phyloP scores from a whole-genome alignment of 2,113 vertebrate species.

The Oenanthe oenanthe region DNA sequence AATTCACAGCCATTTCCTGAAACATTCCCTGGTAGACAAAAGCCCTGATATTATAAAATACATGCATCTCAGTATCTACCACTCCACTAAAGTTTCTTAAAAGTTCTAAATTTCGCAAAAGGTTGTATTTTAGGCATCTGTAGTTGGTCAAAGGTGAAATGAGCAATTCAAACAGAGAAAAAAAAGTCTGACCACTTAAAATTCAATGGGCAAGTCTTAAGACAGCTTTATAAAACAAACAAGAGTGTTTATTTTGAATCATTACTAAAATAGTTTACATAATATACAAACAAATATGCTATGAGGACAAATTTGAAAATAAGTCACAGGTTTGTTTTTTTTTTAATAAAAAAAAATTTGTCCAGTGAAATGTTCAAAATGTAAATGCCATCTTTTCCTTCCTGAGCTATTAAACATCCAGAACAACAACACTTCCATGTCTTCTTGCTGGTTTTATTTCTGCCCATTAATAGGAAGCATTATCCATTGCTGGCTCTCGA shows the following conservation, averaged over 20 bases:
- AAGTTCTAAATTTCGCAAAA: neutral
- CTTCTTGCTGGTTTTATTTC: neutral
- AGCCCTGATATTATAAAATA: neutral
- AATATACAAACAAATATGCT: conserved; percentile 55
- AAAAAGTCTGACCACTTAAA: neutral
- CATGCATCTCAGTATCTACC: neutral
- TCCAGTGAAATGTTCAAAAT: conserved; percentile 67
- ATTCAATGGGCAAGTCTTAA: neutral
- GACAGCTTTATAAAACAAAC: conserved; percentile 56
- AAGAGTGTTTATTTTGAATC: conserved; percentile 72
- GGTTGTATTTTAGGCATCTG: neutral
- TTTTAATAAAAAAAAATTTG: conserved; percentile 43
- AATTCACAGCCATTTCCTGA: neutral
- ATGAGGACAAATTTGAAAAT: neutral
- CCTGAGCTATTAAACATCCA: conserved; percentile 57
- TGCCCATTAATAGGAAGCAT: neutral
- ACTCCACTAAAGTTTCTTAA: neutral
- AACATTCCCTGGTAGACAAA: neutral
- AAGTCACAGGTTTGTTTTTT: conserved; percentile 31
- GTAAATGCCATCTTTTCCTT: conserved; percentile 60
- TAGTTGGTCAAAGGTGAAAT: neutral
- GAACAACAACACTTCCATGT: conserved; percentile 49
- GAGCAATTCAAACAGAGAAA: neutral
- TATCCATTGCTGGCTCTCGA: neutral
- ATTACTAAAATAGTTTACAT: conserved; percentile 75